These are phyloP conservation scores for Oreochromis tanganicae DNA, from an alignment of 2,113 vertebrate genomes.

Conservation along the genomic window DNA sequence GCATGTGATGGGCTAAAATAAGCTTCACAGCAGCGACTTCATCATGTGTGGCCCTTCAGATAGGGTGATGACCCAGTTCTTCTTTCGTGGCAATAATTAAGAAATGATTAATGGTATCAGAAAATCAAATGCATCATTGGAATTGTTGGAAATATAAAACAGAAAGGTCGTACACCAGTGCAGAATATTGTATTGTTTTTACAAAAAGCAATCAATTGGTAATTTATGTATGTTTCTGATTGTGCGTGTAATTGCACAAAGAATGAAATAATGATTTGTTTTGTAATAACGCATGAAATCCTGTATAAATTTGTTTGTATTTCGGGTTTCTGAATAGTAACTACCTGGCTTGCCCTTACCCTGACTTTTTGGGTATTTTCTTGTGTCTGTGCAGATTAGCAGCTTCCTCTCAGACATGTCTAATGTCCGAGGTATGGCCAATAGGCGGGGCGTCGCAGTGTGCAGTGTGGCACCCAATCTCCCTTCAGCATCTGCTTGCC, in stretches of 20 bases:
- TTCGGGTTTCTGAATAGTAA: background rate
- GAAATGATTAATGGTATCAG: background rate
- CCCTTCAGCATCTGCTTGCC: constrained; percentile 77
- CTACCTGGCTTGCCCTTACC: background rate
- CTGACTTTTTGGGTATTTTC: background rate
- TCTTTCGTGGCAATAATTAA: background rate
- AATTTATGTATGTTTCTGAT: background rate
- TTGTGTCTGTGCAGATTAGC: constrained; percentile 75
- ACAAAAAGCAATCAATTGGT: background rate
- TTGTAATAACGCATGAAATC: background rate
- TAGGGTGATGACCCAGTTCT: background rate
- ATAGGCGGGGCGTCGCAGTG: constrained; percentile 86
- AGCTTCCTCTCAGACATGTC: constrained; percentile 85
- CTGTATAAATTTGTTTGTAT: background rate
- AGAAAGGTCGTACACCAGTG: background rate
- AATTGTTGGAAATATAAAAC: background rate
- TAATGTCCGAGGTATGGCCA: constrained; percentile 73
- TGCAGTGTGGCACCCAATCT: constrained; percentile 95
- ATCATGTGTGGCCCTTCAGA: background rate
- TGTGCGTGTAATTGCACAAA: background rate
- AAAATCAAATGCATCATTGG: background rate
- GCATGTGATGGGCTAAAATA: background rate
- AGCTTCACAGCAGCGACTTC: background rate
- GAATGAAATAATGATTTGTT: background rate
- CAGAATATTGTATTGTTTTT: background rate